A percentile compares a stretch with the other conserved stretches of the same genome.
Evolutionary conservation across 2,113 vertebrate genomes (phyloP).

Genomic region (Ageneiosus marmoratus): DNA sequence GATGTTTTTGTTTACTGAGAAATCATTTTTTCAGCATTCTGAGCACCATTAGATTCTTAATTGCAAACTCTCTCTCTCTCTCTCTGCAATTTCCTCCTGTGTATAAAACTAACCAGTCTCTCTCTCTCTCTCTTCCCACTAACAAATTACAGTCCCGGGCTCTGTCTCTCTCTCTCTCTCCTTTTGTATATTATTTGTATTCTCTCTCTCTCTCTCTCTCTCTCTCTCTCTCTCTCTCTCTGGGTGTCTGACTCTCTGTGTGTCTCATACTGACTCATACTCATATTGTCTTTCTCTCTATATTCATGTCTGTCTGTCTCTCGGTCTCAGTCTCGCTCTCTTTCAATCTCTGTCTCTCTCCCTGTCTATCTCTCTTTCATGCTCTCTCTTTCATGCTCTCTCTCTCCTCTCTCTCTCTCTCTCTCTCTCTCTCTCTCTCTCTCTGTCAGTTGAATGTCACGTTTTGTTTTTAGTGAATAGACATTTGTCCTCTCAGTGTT

Average conservation of each 20-base stretch:
- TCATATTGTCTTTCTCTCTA: background rate
- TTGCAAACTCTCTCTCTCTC: background rate
- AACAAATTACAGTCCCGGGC: conserved; percentile 23
- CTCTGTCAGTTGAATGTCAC: conserved; percentile 33
- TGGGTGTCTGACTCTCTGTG: background rate
- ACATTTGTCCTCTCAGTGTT: conserved; percentile 45
- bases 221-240: background rate
- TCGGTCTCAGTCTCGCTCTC: no score
- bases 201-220: conserved; percentile 1
- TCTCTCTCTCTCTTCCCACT: conserved; percentile 17
- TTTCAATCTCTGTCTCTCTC: background rate
- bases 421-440: background rate
- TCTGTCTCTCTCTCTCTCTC: conserved; percentile 13
- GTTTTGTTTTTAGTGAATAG: conserved; percentile 52
- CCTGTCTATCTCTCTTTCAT: background rate
- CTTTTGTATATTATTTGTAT: conserved; percentile 16
- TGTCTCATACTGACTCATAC: no score
- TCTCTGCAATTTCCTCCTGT: background rate
- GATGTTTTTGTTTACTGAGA: background rate
- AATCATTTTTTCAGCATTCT: background rate
- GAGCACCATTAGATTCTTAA: conserved; percentile 14
- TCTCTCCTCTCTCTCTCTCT: background rate
- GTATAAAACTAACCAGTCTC: conserved; percentile 3
- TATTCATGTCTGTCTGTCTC: background rate
- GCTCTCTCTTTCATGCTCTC: background rate